Base-by-base conservation (phyloP, 92 coral and sea anemone genomes). In the Virgularia gustaviana region DNA sequence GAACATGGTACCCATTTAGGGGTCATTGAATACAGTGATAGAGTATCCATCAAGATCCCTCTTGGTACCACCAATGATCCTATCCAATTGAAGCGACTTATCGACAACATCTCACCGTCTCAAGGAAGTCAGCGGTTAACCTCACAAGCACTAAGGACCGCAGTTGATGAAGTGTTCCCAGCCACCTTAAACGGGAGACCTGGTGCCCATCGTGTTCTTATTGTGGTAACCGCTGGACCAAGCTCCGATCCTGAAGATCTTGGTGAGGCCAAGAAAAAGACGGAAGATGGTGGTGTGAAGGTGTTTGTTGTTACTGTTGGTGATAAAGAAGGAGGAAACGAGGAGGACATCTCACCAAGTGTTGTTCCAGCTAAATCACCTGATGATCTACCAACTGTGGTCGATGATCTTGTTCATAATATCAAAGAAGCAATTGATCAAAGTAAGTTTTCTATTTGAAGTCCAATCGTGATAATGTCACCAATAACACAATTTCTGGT, bases 281-380 rank as follows among this genome's bases (percentile, higher is more conserved):
- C 77, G 4, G 75, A 78, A 36, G 62, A 60, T 15, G 72, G 78
- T 31, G 65, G 83, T 10, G 78, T 83, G 36, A 79, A 77, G 11
- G 83, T 86, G 36, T 70, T 86, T 45, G 71, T 81, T 30, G 90
- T 86, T n/a, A 81, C 79, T 22, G 32, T 51, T 16, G 51, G 36
- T 49, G 60, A 49, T 45, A 32, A 32, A 2, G 31, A 49, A 29
- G n/a, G n/a, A n/a, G 75, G 51, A 9, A 61, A 68, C 36, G 75
- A 31, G 19, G 55, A 55, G 11, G 55, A 51, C 23, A 29, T 68
- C 33, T 43, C 55, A n/a, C 75, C 75, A 45, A 49, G 51, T 68
- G 1, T 68, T 18, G 61, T 68, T 8, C 15, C 23, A 20, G 38
- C 54, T 8, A 68, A 68, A 22, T 44, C 75, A 4, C n/a, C 22